phyloP scores from a whole-genome alignment of 2,888 invertebrate genomes.

The Trisateles emortualis region DNA sequence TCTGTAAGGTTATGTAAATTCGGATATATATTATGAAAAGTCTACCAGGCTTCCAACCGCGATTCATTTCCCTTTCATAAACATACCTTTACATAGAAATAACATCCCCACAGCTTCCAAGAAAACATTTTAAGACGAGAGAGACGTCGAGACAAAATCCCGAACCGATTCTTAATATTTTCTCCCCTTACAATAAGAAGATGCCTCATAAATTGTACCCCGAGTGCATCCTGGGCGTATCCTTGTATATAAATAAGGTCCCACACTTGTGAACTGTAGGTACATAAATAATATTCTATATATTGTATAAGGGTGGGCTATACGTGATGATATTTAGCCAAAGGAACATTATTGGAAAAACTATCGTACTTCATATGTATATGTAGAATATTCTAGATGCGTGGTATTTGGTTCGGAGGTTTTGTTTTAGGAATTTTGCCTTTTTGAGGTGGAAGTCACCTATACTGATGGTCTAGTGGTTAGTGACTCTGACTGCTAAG shows the following conservation, averaged over 20 bases:
- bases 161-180: slow-evolving; percentile 4
- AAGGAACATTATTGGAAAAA: neutral
- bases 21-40: too few species aligned
- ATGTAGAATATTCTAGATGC: neutral
- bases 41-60: too few species aligned
- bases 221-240: slow-evolving; percentile 20
- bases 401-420: too few species aligned
- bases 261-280: neutral
- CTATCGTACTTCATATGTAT: neutral
- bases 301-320: neutral
- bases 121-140: too few species aligned
- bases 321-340: neutral
- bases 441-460: too few species aligned
- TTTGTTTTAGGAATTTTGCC: too few species aligned
- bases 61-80: too few species aligned
- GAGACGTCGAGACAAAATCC: neutral
- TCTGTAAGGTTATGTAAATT: too few species aligned
- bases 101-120: too few species aligned
- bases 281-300: neutral
- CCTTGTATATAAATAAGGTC: slow-evolving; percentile 16
- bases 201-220: slow-evolving; percentile 11
- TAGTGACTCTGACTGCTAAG: too few species aligned
- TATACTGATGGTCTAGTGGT: too few species aligned
- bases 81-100: too few species aligned
- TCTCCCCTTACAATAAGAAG: slow-evolving; percentile 5